Evolutionary conservation across 1,140 invertebrate genomes (phyloP), one percentile per base, ranked within the genome.

Genomic region (Micrasema longulum): DNA sequence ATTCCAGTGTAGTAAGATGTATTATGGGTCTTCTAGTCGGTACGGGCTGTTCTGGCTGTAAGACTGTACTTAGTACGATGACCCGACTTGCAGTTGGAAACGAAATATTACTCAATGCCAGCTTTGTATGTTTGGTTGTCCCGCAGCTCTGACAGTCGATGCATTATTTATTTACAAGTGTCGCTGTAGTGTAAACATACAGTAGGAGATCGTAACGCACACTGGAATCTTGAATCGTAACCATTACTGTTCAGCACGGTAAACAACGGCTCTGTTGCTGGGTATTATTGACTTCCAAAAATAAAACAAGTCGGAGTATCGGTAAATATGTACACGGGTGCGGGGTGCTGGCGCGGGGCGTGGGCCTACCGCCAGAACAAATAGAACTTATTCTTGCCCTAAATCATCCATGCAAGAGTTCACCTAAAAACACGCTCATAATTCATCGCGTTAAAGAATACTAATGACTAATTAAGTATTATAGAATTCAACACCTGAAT

Each of bases 131-230:
- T 60, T 38, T 60, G 55, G 7, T 3, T 41, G 55, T 60, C 36
- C 35, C 35, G 16, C 55, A 16, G 20, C 6, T 45, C 60, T 47
- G 60, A 63, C 60, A 63, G 22, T 1, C 38, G 41, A 45, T 63
- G 60, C 41, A 45, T 12, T 63, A 63, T 63, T 63, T 63, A 63
- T 63, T 63, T 63, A 63, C 60, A 63, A 63, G 60, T 63, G 41
- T 63, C 60, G 38, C 60, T 7, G 60, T 14, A n/a, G 60, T 9
- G 60, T 63, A 63, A 63, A 63, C 60, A 47, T 18, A 23, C 60
- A 38, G 31, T 16, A 18, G 55, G 55, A 60, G 55, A 60, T 60
- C 22, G 60, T 3, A 11, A 38, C 35, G 36, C n/a, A n/a, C n/a
- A n/a, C n/a, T 12, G 22, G 53, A 26, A 31, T 6, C 9, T 35